Conservation (phyloP, 1,140 invertebrate genomes). For the roundworm (Caenorhabditis elegans) region DNA sequence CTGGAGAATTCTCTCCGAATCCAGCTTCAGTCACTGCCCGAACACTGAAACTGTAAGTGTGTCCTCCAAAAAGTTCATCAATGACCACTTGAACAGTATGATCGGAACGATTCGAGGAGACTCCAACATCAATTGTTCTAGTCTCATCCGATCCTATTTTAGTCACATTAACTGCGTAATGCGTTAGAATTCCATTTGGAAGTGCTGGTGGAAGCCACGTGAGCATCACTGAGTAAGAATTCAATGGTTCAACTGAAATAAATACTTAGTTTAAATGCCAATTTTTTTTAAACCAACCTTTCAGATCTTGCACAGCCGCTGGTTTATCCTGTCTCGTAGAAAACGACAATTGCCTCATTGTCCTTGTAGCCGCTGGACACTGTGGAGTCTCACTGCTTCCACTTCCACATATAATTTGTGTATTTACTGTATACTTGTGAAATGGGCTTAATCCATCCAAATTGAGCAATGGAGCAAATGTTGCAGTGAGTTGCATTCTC, state of each 20-base stretch:
- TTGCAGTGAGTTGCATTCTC: slow-evolving; percentile 4
- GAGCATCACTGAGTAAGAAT: slow-evolving; percentile 62
- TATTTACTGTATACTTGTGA: slow-evolving; percentile 58
- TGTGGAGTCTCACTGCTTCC: slow-evolving; percentile 20
- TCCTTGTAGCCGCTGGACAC: slow-evolving; percentile 52
- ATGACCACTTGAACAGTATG: slow-evolving; percentile 48
- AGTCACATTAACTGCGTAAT: slow-evolving; percentile 48
- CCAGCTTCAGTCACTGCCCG: slow-evolving; percentile 62
- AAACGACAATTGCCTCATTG: slow-evolving; percentile 47
- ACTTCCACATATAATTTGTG: slow-evolving; percentile 51
- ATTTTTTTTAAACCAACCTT: background rate
- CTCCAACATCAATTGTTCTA: slow-evolving; percentile 54
- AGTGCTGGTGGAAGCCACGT: slow-evolving; percentile 53
- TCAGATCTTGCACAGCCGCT: slow-evolving; percentile 52
- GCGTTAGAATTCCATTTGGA: slow-evolving; percentile 58
- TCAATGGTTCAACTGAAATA: slow-evolving; percentile 49
- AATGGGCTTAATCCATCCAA: slow-evolving; percentile 56
- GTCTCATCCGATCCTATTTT: slow-evolving; percentile 39
- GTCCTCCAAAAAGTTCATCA: slow-evolving; percentile 59
- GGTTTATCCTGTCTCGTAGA: slow-evolving; percentile 54
- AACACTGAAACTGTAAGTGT: slow-evolving; percentile 54
- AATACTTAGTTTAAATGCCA: too few relatives aligned
- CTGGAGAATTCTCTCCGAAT: slow-evolving; percentile 40
- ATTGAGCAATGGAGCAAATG: slow-evolving; percentile 28
- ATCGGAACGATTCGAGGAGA: slow-evolving; percentile 25